Evolutionary conservation across 2,797 vertebrate genomes (phyloP), one percentile per base, ranked within the genome.

Genomic region (Orientallactaga sibirica): DNA sequence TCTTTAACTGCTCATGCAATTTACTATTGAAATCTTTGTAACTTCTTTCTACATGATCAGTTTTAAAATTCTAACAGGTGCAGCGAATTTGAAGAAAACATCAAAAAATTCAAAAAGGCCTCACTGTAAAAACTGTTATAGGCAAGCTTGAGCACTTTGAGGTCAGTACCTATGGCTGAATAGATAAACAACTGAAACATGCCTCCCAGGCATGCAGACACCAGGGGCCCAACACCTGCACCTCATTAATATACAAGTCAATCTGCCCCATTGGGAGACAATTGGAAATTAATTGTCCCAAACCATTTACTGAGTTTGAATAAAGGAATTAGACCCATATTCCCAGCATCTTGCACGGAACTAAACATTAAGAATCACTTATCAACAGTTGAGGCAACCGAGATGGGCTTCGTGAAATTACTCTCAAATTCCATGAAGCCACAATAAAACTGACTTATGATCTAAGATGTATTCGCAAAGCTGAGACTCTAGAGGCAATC

Each of bases 251-350:
- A 98, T 98, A 98, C 98, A 98, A 98, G 98, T 97, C 98, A 98
- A 98, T 98, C 98, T 98, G 98, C 97, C 98, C 98, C 98, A 97
- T 98, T 98, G 98, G 98, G 98, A 98, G 98, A 98, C 98, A 98
- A 98, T 98, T 98, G 98, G 98, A 99, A 98, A 98, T 98, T 98
- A 99, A 98, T 99, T 98, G 98, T 98, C 98, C 98, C 98, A 98
- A 98, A 98, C 98, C 98, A 98, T 98, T 98, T 97, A 98, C 98
- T 97, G 97, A 98, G 97, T 97, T 97, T 98, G 98, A 98, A 98
- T 98, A 98, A 98, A 98, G 97, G 96, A 98, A 98, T 98, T 94
- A 98, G 97, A 98, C 94, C 94, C 97, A 61, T 96, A 98, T 98
- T 98, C 97, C 94, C 93, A 92, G 93, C 88, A 97, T 97, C 95